phyloP scores from a whole-genome alignment of 1,140 invertebrate species.

The Rhagoletis pomonella region DNA sequence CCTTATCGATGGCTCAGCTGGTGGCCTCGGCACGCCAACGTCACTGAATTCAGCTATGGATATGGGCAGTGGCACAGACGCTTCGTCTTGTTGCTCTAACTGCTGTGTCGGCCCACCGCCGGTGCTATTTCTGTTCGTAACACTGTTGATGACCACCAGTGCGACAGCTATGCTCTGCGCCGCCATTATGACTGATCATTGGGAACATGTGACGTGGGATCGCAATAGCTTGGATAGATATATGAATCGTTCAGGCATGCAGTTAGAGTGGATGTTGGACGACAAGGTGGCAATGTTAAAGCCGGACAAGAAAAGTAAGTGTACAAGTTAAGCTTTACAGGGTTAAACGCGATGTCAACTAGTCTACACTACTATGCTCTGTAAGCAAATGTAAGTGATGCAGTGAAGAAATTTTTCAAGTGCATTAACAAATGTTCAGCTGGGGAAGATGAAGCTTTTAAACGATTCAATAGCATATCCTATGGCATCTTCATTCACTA shows the following conservation, averaged over 20 bases:
- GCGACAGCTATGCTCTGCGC: conserved; percentile 86
- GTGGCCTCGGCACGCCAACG: conserved; percentile 65
- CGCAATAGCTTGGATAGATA: conserved; percentile 76
- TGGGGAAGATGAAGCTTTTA: too few species aligned
- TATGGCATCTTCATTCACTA: too few species aligned
- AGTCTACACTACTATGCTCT: too few species aligned
- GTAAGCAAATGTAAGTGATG: too few species aligned
- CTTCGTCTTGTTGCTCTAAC: conserved; percentile 66
- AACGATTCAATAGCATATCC: too few species aligned
- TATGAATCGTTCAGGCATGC: conserved; percentile 75
- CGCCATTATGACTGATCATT: conserved; percentile 90
- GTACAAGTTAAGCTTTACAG: not conserved
- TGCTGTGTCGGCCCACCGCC: conserved; percentile 72
- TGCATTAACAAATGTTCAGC: too few species aligned
- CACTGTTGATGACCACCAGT: conserved; percentile 76
- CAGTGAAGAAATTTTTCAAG: too few species aligned
- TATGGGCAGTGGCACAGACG: conserved; percentile 64
- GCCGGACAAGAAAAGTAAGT: conserved; percentile 70
- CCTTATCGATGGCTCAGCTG: conserved; percentile 61
- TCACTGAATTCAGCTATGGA: conserved; percentile 70
- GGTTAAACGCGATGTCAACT: too few species aligned
- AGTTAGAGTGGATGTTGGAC: conserved; percentile 80
- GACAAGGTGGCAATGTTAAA: conserved; percentile 78
- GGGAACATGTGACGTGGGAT: conserved; percentile 89
- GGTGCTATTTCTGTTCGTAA: conserved; percentile 71